Percentiles rank a stretch among this genome's conserved stretches.
These are phyloP conservation scores for Orchestia grillus DNA, from an alignment of 1,140 invertebrate species.

Conservation along the genomic window DNA sequence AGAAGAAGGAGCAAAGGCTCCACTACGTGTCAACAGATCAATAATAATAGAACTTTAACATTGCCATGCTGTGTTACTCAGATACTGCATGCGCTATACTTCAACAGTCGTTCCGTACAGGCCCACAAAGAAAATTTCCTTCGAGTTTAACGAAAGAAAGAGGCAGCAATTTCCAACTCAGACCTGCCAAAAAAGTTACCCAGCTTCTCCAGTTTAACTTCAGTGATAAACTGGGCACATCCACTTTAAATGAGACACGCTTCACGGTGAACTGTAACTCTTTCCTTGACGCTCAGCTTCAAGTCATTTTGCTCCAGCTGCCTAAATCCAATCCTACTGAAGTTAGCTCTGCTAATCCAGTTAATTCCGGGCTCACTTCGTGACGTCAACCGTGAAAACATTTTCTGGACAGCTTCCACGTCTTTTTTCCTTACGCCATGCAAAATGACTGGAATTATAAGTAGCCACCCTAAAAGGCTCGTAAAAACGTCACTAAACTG, in stretches of 20 bases:
- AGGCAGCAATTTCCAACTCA: background rate
- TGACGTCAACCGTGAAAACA: conserved; percentile 2
- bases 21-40: background rate
- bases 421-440: background rate
- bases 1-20: background rate
- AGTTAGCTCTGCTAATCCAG: conserved; percentile 47
- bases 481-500: background rate
- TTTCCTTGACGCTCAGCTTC: conserved; percentile 29
- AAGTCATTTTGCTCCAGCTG: conserved; percentile 43
- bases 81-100: background rate
- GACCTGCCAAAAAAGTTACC: background rate
- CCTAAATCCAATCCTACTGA: conserved; percentile 39
- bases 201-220: background rate
- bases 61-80: background rate
- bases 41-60: background rate
- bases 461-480: background rate
- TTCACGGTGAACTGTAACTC: background rate
- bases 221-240: background rate
- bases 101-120: background rate
- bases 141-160: background rate
- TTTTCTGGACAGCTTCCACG: background rate
- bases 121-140: background rate
- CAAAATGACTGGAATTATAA: conserved; percentile 35
- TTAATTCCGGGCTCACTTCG: conserved; percentile 27
- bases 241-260: conserved; percentile 10